A percentile compares a stretch with the other conserved stretches of the same genome.
These are phyloP conservation scores for Dendrolimus pini DNA, from an alignment of 2,888 invertebrate species.

Conservation along the genomic window DNA sequence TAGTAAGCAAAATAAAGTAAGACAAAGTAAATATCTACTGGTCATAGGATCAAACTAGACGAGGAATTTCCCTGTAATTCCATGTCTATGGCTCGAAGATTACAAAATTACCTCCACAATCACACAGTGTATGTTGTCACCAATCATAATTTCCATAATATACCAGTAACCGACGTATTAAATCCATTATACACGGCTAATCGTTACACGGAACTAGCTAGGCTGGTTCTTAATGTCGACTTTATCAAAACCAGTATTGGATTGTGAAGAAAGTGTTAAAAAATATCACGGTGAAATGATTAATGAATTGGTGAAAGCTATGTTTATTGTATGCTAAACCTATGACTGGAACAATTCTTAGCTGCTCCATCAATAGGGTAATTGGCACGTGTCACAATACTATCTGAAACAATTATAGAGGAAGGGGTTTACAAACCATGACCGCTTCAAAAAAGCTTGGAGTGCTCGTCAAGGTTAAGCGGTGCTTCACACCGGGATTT, in stretches of 20 bases:
- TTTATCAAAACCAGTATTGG: conserved; percentile 17
- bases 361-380: too few species aligned
- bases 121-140: background rate
- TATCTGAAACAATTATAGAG: too few species aligned
- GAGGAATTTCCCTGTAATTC: background rate
- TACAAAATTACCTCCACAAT: background rate
- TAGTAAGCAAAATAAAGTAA: too few species aligned
- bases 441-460: too few species aligned
- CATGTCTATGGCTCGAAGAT: background rate
- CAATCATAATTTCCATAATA: background rate
- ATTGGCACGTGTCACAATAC: too few species aligned
- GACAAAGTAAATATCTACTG: too few species aligned
- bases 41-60: too few species aligned
- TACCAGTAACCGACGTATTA: background rate
- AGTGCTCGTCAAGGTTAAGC: too few species aligned
- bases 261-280: conserved; percentile 32
- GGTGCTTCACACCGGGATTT: too few species aligned
- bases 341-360: background rate
- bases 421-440: too few species aligned
- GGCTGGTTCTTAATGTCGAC: background rate
- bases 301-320: conserved; percentile 32
- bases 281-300: conserved; percentile 24
- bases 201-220: background rate
- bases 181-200: background rate
- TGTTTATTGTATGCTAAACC: conserved; percentile 33